Conservation (phyloP, 92 coral and sea anemone genomes). For the Heliopora coerulea region DNA sequence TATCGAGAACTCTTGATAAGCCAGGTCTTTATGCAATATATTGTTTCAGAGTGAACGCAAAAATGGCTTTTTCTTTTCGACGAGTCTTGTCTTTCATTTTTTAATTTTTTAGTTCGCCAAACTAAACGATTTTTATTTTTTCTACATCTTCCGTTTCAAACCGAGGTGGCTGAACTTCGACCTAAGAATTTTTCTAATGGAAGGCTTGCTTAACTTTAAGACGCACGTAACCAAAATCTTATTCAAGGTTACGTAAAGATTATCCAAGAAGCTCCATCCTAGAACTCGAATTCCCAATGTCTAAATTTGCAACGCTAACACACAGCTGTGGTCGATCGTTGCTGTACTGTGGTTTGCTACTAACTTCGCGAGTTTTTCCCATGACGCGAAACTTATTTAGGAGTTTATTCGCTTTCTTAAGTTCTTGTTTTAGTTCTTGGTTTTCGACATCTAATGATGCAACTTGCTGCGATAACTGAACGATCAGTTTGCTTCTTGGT, state of each 20-base stretch:
- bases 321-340: conserved; percentile 19
- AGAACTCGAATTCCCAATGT: not conserved
- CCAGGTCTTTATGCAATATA: too few relatives aligned
- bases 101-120: too few relatives aligned
- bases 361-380: conserved; percentile 8
- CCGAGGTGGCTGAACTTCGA: too few relatives aligned
- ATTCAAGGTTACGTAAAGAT: not conserved
- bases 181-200: too few relatives aligned
- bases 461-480: conserved; percentile 76
- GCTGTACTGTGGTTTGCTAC: not conserved
- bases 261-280: conserved; percentile 17
- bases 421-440: conserved; percentile 53
- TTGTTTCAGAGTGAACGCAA: too few relatives aligned
- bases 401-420: conserved; percentile 56
- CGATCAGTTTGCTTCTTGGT: conserved; percentile 60
- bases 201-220: too few relatives aligned
- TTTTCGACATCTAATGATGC: conserved; percentile 66
- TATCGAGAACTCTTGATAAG: too few relatives aligned
- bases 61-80: too few relatives aligned
- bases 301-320: conserved; percentile 22
- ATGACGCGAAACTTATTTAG: conserved; percentile 54
- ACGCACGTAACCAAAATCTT: too few relatives aligned
- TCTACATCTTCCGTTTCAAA: too few relatives aligned
- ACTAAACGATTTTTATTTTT: too few relatives aligned
- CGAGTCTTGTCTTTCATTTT: too few relatives aligned